A percentile compares a stretch with the other conserved stretches of the same genome.
Conservation (phyloP, 2,113 vertebrate species). For the Alouatta palliata region DNA sequence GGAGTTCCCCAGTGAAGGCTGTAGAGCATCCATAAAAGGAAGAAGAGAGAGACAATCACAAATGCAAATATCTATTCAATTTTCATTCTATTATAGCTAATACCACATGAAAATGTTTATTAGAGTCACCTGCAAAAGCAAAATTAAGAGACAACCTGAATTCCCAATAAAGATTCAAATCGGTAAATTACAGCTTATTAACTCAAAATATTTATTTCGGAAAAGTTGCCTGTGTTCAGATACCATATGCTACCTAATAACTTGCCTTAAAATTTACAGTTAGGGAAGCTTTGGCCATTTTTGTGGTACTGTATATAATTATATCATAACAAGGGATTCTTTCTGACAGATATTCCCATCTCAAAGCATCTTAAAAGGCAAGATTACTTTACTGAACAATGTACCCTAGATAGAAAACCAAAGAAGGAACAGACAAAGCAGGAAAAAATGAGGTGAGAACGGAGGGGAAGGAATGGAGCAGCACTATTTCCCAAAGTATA, state of each 20-base stretch:
- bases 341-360: not conserved
- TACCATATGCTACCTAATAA: slow-evolving; percentile 18
- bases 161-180: slow-evolving; percentile 24
- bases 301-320: not conserved
- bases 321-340: not conserved
- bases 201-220: slow-evolving; percentile 51
- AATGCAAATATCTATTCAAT: slow-evolving; percentile 42
- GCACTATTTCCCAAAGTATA: not conserved
- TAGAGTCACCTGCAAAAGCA: not conserved
- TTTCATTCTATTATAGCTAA: slow-evolving; percentile 63
- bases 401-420: not conserved
- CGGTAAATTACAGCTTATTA: slow-evolving; percentile 2
- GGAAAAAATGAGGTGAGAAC: not conserved
- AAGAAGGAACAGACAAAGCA: not conserved
- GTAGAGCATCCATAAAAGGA: not conserved
- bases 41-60: not conserved
- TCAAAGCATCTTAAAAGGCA: slow-evolving; percentile 30
- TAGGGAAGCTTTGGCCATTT: slow-evolving; percentile 9
- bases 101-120: not conserved
- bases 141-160: slow-evolving; percentile 40
- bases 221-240: slow-evolving; percentile 46
- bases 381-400: not conserved
- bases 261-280: not conserved
- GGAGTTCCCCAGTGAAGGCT: not conserved
- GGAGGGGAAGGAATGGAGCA: not conserved